Conservation (phyloP, 2,888 invertebrate species). For the Sinopyrophorus schimmeli region DNA sequence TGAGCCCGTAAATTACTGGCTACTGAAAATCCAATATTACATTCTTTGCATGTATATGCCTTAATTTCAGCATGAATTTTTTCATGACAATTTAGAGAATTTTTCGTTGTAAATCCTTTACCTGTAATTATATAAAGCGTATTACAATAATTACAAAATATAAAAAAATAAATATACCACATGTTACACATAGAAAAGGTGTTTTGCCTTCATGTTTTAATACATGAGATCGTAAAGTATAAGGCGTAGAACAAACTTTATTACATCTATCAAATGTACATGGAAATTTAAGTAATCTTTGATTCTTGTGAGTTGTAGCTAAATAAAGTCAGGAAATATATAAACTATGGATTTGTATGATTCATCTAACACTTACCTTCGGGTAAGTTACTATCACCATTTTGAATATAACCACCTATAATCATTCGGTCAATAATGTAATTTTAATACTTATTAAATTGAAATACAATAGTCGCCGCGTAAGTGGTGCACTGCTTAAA, state of each 20-base stretch:
- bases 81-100: constrained; percentile 45
- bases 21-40: constrained; percentile 44
- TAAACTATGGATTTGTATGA: too few relatives aligned
- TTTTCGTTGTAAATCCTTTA: constrained; percentile 45
- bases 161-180: constrained; percentile 41
- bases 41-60: constrained; percentile 40
- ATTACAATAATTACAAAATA: neutral
- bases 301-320: too few relatives aligned
- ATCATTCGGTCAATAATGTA: too few relatives aligned
- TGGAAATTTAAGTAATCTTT: too few relatives aligned
- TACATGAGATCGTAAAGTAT: constrained; percentile 40
- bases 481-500: too few relatives aligned
- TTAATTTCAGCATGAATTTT: constrained; percentile 43
- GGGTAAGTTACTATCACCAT: too few relatives aligned
- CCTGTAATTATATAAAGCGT: constrained; percentile 36
- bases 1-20: constrained; percentile 45
- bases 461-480: too few relatives aligned
- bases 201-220: constrained; percentile 41
- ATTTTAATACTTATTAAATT: too few relatives aligned
- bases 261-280: constrained; percentile 39
- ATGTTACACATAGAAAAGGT: constrained; percentile 44
- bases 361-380: too few relatives aligned
- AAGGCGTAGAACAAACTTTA: constrained; percentile 38
- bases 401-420: too few relatives aligned
- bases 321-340: too few relatives aligned